phyloP scores from a whole-genome alignment of 92 coral and sea anemone species.

The Actinernus sp. region DNA sequence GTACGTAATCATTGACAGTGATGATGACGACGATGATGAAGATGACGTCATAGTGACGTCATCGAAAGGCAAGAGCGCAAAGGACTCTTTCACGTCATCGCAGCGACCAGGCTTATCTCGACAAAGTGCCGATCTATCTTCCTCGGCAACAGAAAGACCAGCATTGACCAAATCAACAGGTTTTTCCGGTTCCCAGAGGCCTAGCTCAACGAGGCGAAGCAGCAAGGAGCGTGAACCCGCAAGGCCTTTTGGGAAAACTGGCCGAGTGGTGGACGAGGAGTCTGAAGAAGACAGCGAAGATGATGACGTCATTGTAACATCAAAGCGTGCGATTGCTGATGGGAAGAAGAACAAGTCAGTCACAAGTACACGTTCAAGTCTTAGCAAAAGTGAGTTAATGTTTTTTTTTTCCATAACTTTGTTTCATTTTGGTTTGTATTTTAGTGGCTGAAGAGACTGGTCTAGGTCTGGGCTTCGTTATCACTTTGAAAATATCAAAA shows the following conservation, averaged over 20 bases:
- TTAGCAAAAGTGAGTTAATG: neutral
- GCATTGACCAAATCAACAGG: no score
- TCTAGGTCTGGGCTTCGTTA: no score
- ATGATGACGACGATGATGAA: slow-evolving; percentile 78
- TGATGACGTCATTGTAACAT: slow-evolving; percentile 24
- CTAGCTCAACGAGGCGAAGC: neutral
- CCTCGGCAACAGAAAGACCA: neutral
- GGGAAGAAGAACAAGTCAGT: neutral
- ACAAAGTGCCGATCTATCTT: neutral
- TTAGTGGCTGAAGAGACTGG: no score
- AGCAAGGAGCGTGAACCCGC: neutral
- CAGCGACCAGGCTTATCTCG: neutral
- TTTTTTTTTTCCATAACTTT: no score
- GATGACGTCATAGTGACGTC: slow-evolving; percentile 20
- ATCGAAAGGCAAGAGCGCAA: slow-evolving; percentile 6
- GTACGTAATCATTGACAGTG: slow-evolving; percentile 73
- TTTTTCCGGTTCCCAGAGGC: neutral
- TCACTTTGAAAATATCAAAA: no score
- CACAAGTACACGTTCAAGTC: neutral
- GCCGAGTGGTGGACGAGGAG: slow-evolving; percentile 18
- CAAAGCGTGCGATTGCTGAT: neutral
- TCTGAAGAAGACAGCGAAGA: slow-evolving; percentile 63
- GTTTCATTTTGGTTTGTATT: no score
- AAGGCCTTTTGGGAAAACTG: slow-evolving; percentile 1
- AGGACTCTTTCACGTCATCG: neutral